These are phyloP conservation scores for Callorhinus ursinus DNA, from an alignment of 2,113 vertebrate genomes.

Conservation along the genomic window DNA sequence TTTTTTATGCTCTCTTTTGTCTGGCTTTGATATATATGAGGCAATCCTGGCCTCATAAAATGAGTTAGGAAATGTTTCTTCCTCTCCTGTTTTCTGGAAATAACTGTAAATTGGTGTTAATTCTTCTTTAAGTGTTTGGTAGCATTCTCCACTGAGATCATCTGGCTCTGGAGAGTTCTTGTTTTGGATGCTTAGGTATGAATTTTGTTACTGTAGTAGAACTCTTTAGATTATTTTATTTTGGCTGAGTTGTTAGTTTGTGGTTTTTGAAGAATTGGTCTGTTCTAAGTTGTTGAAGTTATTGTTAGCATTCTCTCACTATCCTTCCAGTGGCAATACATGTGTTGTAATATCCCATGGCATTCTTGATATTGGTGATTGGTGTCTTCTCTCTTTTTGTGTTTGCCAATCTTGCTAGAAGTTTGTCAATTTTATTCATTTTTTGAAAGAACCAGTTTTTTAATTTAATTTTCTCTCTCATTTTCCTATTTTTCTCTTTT, in stretches of 20 bases:
- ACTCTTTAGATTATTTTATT: conserved; percentile 48
- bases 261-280: neutral
- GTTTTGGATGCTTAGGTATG: neutral
- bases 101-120: neutral
- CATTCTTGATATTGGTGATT: neutral
- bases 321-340: neutral
- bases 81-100: neutral
- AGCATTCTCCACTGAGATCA: neutral
- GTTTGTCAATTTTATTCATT: neutral
- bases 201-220: neutral
- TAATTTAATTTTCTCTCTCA: neutral
- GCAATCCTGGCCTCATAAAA: neutral
- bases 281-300: neutral
- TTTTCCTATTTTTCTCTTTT: neutral
- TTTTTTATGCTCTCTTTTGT: neutral
- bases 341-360: neutral
- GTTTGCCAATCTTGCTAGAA: neutral
- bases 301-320: neutral
- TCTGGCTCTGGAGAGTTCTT: neutral
- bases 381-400: neutral
- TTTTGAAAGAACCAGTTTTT: neutral
- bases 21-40: conserved; percentile 11
- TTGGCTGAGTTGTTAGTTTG: neutral
- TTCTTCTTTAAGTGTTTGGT: neutral
- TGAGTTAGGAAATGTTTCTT: neutral